These are phyloP conservation scores for Cerceris ruficornis DNA, from an alignment of 2,888 invertebrate species.

Conservation along the genomic window DNA sequence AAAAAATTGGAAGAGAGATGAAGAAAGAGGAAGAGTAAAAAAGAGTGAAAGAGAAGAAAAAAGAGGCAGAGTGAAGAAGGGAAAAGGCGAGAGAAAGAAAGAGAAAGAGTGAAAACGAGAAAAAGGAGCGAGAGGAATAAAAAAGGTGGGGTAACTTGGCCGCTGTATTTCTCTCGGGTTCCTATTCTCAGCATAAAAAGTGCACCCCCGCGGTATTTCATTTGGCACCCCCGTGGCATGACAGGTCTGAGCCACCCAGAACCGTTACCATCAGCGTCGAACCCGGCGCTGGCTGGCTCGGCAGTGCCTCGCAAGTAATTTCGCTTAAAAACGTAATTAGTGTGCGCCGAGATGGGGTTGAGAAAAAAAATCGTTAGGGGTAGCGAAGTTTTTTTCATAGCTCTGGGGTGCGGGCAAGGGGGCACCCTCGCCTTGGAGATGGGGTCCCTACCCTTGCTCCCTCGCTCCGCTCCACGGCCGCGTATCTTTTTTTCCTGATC, in stretches of 20 bases:
- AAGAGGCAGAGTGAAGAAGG: too few species aligned
- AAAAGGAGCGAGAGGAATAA: too few species aligned
- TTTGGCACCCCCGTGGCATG: conserved; percentile 34
- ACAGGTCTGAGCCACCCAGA: conserved; percentile 42
- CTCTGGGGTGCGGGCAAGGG: conserved; percentile 68
- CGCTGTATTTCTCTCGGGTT: conserved; percentile 31
- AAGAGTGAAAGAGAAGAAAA: too few species aligned
- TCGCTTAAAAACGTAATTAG: conserved; percentile 81
- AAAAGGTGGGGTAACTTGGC: too few species aligned
- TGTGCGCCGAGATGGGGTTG: conserved; percentile 78
- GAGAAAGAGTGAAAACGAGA: too few species aligned
- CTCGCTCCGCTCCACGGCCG: conserved; percentile 46
- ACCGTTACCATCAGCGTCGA: conserved; percentile 48
- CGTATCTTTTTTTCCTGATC: conserved; percentile 64
- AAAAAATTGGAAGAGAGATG: too few species aligned
- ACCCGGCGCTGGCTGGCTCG: conserved; percentile 29
- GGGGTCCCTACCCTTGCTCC: conserved; percentile 69
- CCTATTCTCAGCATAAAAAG: conserved; percentile 45
- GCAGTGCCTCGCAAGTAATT: conserved; percentile 76
- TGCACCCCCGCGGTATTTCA: conserved; percentile 62
- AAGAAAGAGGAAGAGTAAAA: too few species aligned
- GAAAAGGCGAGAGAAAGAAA: too few species aligned
- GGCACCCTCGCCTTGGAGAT: conserved; percentile 60
- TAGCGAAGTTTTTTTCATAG: conserved; percentile 74
- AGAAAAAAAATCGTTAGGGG: conserved; percentile 74